Base-by-base conservation (phyloP, 2,797 vertebrate genomes). In the Mycteria americana region DNA sequence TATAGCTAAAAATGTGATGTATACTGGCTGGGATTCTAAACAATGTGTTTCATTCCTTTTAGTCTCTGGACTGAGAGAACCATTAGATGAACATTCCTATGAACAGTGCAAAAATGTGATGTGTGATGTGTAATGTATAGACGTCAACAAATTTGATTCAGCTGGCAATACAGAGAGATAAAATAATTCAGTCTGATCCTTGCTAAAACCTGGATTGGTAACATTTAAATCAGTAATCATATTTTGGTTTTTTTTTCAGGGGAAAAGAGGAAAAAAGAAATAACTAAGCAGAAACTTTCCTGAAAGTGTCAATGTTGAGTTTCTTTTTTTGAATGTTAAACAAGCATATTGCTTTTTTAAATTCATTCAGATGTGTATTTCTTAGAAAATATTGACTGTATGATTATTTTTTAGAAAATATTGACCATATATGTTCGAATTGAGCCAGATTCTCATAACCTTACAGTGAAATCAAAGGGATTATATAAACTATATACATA, bases 1-100 rank as follows among this genome's bases (percentile, higher is more conserved):
- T 76, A 56, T 53, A 93, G 30, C 46, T 82, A 35, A 93, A 95
- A 97, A 92, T 73, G 10, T 45, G 54, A 25, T 60, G 10, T 17
- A 21, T 48, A 19, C 53, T 88, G 92, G 5, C 46, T 76, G 46
- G 31, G 22, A 88, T 89, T 84, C 9, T 69, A 96, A 27, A 59
- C 6, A 85, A 83, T 51, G 3, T 62, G 69, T 72, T 85, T 19
- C 24, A 86, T 92, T 48, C 17, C 35, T 95, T 92, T 95, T 78
- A 68, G 70, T 85, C 30, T 89, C 7, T 62, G n/a, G 88, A 68
- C 25, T 85, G 64, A 94, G 14, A 81, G 11, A 93, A 79, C 13
- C 70, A 78, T 56, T 73, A 82, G 12, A 76, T 75, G 37, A 37
- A 37, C 96, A 70, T 85, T 94, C 43, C 54, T 78, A 60, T 74